Conservation (phyloP, 2,113 vertebrate genomes). For the Mustelus asterias region DNA sequence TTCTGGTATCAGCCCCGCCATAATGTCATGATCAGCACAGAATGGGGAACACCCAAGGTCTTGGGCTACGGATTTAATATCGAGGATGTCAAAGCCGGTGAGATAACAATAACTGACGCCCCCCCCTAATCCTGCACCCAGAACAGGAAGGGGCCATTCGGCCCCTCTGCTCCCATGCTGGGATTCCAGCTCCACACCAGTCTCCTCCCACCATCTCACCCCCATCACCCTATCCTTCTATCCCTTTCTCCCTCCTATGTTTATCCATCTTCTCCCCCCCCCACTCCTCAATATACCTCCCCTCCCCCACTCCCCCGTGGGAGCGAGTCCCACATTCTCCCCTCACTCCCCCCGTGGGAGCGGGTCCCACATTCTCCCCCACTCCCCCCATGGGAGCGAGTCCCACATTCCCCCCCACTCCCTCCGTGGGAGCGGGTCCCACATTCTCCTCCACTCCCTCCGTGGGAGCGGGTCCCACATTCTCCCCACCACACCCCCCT, state of each 20-base stretch:
- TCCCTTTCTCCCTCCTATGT: neutral
- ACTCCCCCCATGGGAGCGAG: too few relatives aligned
- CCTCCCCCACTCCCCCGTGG: too few relatives aligned
- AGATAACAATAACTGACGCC: conserved; percentile 11
- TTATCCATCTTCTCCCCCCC: neutral
- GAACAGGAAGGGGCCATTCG: neutral
- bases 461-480: too few relatives aligned
- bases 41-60: conserved; percentile 73
- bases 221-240: neutral
- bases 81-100: conserved; percentile 65
- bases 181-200: neutral
- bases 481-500: too few relatives aligned
- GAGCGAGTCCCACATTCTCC: too few relatives aligned
- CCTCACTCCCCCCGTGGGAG: too few relatives aligned
- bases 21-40: conserved; percentile 87
- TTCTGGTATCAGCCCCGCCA: conserved; percentile 95
- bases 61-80: conserved; percentile 66
- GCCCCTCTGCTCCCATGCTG: neutral
- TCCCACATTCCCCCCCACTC: too few relatives aligned
- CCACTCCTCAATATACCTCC: neutral
- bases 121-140: neutral
- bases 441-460: too few relatives aligned
- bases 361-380: too few relatives aligned
- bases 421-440: too few relatives aligned
- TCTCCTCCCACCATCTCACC: neutral